phyloP scores from a whole-genome alignment of 2,797 vertebrate species.

The Lutjanus campechanus region DNA sequence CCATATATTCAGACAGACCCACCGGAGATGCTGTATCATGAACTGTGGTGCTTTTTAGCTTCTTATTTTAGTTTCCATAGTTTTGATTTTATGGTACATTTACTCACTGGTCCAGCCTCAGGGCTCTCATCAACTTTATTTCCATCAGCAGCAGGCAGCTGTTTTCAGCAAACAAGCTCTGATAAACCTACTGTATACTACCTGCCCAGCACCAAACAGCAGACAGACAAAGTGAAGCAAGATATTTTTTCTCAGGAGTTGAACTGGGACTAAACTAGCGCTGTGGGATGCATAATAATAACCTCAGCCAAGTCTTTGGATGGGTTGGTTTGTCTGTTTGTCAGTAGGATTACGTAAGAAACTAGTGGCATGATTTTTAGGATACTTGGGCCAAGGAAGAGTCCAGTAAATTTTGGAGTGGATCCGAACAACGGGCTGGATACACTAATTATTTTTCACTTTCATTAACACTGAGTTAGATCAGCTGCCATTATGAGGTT shows the following conservation, averaged over 20 bases:
- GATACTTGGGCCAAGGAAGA: too few relatives aligned
- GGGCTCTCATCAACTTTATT: neutral
- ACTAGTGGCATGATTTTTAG: too few relatives aligned
- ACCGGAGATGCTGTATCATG: neutral
- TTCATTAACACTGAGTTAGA: too few relatives aligned
- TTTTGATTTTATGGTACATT: neutral
- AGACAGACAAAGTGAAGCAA: neutral
- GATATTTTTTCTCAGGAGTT: neutral
- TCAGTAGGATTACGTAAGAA: too few relatives aligned
- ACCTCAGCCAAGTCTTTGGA: too few relatives aligned
- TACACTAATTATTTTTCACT: too few relatives aligned
- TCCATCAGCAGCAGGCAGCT: neutral
- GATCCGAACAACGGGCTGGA: too few relatives aligned
- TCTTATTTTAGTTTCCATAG: neutral
- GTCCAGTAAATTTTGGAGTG: too few relatives aligned
- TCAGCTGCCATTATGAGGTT: too few relatives aligned
- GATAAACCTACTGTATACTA: neutral
- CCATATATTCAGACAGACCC: too few relatives aligned
- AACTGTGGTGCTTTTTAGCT: neutral
- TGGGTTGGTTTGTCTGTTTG: too few relatives aligned
- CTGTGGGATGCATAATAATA: neutral
- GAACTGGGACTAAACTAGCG: neutral
- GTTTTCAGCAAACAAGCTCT: neutral
- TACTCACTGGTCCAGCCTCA: neutral
- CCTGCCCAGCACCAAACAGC: neutral